Evolutionary conservation across 2,113 vertebrate genomes (phyloP), one percentile per base, ranked within the genome.

Genomic region (Hyaena hyaena): DNA sequence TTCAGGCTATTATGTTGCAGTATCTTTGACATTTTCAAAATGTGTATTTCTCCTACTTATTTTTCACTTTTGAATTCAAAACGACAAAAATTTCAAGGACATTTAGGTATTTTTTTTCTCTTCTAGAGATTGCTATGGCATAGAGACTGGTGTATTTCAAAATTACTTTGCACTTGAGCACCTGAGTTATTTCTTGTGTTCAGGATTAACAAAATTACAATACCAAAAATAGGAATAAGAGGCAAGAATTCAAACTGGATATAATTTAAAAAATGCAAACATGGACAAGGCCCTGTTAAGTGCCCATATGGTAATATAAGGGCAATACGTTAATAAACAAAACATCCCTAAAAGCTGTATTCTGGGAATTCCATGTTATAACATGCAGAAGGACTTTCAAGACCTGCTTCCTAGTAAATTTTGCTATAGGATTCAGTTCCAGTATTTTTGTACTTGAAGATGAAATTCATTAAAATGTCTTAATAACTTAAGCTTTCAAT

Each of bases 401-500:
- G 50, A 12, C 43, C 81, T 93, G 4, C 4, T 33, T 17, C 7
- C 10, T 81, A 43, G 82, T 26, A 5, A 2, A 1, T 53, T 73
- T 89, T 76, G 53, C 43, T 90, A 26, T 92, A 39, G 23, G 4
- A 81, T 82, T 98, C 33, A 58, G 33, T 97, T 96, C 33, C 50
- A 66, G 24, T 53, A 26, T 66, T 55, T 88, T 96, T 43, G 73
- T 93, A 89, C 9, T 61, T 87, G 6, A 97, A 96, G n/a, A 92
- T 93, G 80, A 97, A 96, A 96, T 48, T 97, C 23, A 93, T 97
- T 98, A 93, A 87, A 85, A 76, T 65, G n/a, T 45, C 61, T 98
- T 97, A 97, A 91, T 96, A 97, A 90, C 81, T 1, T 15, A 3
- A 73, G 17, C n/a, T 91, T 69, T 53, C 93, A 35, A 77, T 84